A percentile compares a stretch with the other conserved stretches of the same genome.
Conservation (phyloP, 2,888 invertebrate species). For the Drosophila meridionalis region DNA sequence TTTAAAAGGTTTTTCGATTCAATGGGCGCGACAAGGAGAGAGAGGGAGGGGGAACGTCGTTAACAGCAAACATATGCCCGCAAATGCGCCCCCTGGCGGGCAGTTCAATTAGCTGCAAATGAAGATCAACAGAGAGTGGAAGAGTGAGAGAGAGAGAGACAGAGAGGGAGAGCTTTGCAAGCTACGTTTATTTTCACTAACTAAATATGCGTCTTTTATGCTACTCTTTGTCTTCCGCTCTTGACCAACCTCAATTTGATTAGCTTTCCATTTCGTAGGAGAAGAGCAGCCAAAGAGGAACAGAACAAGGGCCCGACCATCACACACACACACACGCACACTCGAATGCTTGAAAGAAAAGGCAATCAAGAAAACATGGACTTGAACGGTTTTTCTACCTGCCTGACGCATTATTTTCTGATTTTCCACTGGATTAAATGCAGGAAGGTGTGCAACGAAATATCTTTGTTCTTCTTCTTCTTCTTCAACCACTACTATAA, state of each 20-base stretch:
- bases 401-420: constrained; percentile 65
- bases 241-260: constrained; percentile 66
- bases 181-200: neutral
- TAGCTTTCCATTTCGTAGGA: constrained; percentile 63
- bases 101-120: constrained; percentile 53
- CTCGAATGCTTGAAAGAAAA: constrained; percentile 24
- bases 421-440: constrained; percentile 76
- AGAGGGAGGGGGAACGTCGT: neutral
- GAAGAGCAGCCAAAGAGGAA: constrained; percentile 39
- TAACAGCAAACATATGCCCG: constrained; percentile 45
- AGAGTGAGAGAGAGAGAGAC: neutral
- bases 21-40: neutral
- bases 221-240: constrained; percentile 16
- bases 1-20: constrained; percentile 71
- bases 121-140: neutral
- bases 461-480: constrained; percentile 41
- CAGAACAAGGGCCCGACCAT: constrained; percentile 26
- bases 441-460: constrained; percentile 65
- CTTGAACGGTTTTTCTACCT: constrained; percentile 56
- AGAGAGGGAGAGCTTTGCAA: neutral
- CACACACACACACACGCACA: constrained; percentile 27
- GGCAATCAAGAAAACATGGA: constrained; percentile 52
- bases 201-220: neutral
- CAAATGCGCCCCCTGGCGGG: constrained; percentile 24
- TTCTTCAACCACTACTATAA: neutral